Conservation (phyloP, 2,888 invertebrate genomes). For the Drosophila demipolita region DNA sequence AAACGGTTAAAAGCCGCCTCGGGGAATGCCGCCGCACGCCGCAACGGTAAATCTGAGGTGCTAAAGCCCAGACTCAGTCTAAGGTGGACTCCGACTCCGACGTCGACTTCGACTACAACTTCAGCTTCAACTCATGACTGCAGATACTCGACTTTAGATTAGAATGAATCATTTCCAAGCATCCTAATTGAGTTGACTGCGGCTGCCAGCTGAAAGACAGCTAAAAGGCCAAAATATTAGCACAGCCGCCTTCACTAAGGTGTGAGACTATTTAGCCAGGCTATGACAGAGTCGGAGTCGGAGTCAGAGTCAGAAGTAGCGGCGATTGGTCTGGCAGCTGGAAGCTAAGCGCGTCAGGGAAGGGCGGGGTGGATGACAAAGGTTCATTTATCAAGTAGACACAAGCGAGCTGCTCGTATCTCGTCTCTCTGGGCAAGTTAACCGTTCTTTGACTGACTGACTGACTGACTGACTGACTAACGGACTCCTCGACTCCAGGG, state of each 20-base stretch:
- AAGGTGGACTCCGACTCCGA: conserved; percentile 6
- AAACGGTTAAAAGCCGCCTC: conserved; percentile 59
- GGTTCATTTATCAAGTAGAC: conserved; percentile 71
- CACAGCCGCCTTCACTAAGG: conserved; percentile 62
- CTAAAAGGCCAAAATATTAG: conserved; percentile 70
- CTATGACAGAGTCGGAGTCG: conserved; percentile 19
- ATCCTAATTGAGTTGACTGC: conserved; percentile 76
- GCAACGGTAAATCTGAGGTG: conserved; percentile 66
- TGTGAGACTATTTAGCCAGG: conserved; percentile 75
- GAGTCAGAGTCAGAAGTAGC: conserved; percentile 45
- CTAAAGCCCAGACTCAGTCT: conserved; percentile 23
- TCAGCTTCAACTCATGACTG: conserved; percentile 69
- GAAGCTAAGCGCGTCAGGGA: conserved; percentile 27
- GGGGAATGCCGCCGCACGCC: conserved; percentile 61
- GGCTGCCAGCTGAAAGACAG: conserved; percentile 46
- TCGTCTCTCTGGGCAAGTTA: conserved; percentile 66
- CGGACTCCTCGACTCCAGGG: conserved; percentile 29
- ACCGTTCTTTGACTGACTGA: conserved; percentile 58
- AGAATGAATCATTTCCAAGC: conserved; percentile 78
- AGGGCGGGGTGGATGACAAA: conserved; percentile 52
- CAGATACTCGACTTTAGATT: conserved; percentile 77
- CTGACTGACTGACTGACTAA: conserved; percentile 38
- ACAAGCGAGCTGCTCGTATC: conserved; percentile 68
- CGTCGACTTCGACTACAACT: conserved; percentile 27
- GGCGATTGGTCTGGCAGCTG: conserved; percentile 65